These are phyloP conservation scores for Drosophila koepferae DNA, from an alignment of 2,888 invertebrate species.

Conservation along the genomic window DNA sequence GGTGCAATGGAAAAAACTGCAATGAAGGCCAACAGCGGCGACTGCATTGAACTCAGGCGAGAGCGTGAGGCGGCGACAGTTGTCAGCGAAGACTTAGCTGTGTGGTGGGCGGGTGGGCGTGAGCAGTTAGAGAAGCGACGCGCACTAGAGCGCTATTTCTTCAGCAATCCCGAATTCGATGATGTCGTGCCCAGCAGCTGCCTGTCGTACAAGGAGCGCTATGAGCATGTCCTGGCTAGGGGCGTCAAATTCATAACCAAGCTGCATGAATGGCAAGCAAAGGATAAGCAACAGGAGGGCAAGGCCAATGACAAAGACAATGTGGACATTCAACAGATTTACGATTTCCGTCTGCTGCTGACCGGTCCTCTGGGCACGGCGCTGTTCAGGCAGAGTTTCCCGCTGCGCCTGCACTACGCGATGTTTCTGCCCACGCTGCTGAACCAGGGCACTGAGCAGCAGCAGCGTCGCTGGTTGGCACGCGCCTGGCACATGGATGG, in stretches of 20 bases:
- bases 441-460: conserved; percentile 93
- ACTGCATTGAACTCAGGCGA: conserved; percentile 63
- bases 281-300: background rate
- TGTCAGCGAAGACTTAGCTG: conserved; percentile 73
- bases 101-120: conserved; percentile 81
- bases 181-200: conserved; percentile 67
- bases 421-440: conserved; percentile 96
- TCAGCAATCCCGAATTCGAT: conserved; percentile 70
- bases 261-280: conserved; percentile 88
- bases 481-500: conserved; percentile 91
- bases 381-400: conserved; percentile 81
- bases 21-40: background rate
- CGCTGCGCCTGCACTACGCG: conserved; percentile 91
- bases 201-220: conserved; percentile 78
- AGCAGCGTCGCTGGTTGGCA: conserved; percentile 94
- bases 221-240: conserved; percentile 70
- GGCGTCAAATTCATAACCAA: conserved; percentile 87
- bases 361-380: conserved; percentile 78
- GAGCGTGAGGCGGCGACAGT: conserved; percentile 72
- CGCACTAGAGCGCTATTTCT: conserved; percentile 69
- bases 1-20: background rate
- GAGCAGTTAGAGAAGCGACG: conserved; percentile 60
- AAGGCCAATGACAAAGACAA: conserved; percentile 78
- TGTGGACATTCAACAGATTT: conserved; percentile 52
- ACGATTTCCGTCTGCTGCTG: conserved; percentile 71